Evolutionary conservation across 2,888 invertebrate genomes (phyloP), one percentile per base, ranked within the genome.

Genomic region (Oegoconia quadripuncta): DNA sequence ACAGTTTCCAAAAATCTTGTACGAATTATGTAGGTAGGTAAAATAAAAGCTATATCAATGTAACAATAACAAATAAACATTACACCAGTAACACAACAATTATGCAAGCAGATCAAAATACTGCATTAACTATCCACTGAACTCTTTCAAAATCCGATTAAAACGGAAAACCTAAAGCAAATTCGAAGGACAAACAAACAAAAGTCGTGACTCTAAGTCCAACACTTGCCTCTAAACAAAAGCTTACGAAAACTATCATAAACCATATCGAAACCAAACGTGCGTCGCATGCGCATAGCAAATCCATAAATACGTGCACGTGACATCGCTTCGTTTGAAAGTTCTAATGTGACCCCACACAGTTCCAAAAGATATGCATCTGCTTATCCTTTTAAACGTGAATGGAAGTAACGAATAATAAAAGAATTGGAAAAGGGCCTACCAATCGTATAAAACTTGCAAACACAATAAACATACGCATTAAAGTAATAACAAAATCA

Each of bases 241-340:
- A 34, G 22, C 31, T 28, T 38, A 35, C 30, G 30, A 37, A 41
- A 36, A 29, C 39, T 36, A 23, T 36, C 33, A 22, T 41, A 33
- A 37, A 39, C 37, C 32, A 39, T 41, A 41, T 41, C 34, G 27
- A 27, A 41, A 29, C n/a, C 18, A 13, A 41, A 47, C 47, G 43
- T 47, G 47, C 37, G 33, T 42, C 35, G 48, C 39, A 44, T 47
- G 41, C 43, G 41, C 35, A 34, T 25, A 26, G 9, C 22, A 12
- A 3, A 6, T 13, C 28, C 28, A 28, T 35, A 28, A 35, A 35
- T n/a, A 27, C 20, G 14, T 23, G 37, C 43, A 42, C 45, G 44
- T 47, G 50, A 50, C 39, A 18, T 16, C 40, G 37, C 17, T 27
- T 35, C 41, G 31, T 45, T 41, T 31, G 38, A 46, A 44, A 39